phyloP scores from a whole-genome alignment of 1,140 invertebrate genomes.

The Drosophila sechellia region DNA sequence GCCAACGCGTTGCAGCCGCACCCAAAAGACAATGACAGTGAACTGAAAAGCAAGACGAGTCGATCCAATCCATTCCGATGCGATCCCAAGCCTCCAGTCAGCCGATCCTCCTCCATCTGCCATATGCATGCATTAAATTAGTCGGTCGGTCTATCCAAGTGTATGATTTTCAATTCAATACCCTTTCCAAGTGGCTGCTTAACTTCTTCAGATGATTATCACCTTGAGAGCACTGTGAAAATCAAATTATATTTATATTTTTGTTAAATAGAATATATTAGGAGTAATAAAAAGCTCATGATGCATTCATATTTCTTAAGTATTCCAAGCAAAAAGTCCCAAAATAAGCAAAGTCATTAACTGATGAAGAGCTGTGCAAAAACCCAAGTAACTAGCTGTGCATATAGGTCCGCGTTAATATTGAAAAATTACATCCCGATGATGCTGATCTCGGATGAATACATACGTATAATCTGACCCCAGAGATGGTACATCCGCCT shows the following conservation, averaged over 20 bases:
- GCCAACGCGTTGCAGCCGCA: constrained; percentile 31
- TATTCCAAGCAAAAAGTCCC: background rate
- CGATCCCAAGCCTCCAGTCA: constrained; percentile 4
- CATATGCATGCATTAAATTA: constrained; percentile 28
- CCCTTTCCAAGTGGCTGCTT: background rate
- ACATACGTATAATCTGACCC: constrained; percentile 1
- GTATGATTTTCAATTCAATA: constrained; percentile 1
- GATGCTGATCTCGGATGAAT: constrained; percentile 7
- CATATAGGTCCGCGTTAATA: background rate
- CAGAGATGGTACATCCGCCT: constrained; percentile 40
- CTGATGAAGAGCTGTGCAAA: background rate
- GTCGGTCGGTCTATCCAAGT: background rate
- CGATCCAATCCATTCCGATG: background rate
- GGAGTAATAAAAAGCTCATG: too few relatives aligned
- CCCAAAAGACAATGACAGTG: constrained; percentile 58
- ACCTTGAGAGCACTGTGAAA: too few relatives aligned
- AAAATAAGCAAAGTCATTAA: background rate
- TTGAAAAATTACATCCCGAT: background rate
- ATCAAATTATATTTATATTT: too few relatives aligned
- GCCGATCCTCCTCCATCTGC: constrained; percentile 3
- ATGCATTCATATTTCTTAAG: background rate
- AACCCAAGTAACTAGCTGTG: background rate
- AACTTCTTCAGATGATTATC: background rate
- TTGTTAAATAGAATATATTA: too few relatives aligned
- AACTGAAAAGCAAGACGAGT: constrained; percentile 32